These are phyloP conservation scores for Caenorhabditis zanzibari DNA, from an alignment of 2,888 invertebrate genomes.

Conservation along the genomic window DNA sequence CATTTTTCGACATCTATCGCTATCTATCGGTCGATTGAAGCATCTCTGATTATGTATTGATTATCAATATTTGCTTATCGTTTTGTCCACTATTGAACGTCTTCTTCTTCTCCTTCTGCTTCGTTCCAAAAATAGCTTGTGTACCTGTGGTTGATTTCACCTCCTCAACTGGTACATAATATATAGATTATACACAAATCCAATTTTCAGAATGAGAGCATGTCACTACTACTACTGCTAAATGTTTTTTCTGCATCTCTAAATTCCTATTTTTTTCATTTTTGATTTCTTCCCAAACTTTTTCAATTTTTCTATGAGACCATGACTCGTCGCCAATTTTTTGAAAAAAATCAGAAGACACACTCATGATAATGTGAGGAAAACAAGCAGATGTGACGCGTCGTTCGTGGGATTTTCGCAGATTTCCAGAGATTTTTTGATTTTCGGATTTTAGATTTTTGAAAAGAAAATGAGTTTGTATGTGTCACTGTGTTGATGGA, in stretches of 20 bases:
- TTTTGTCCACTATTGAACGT: constrained; percentile 2
- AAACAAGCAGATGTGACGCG: constrained; percentile 26
- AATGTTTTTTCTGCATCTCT: not conserved
- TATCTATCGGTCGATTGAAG: not conserved
- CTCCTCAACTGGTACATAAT: too few relatives aligned
- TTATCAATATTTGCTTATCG: constrained; percentile 43
- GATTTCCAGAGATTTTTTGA: constrained; percentile 13
- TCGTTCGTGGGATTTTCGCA: constrained; percentile 1
- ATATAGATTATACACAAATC: constrained; percentile 9
- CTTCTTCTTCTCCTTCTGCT: constrained; percentile 7
- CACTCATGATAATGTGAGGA: not conserved
- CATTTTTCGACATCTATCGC: constrained; percentile 65
- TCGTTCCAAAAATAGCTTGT: constrained; percentile 37
- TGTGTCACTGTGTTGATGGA: not conserved
- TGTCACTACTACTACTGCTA: not conserved
- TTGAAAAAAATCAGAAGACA: constrained; percentile 1
- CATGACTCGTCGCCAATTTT: not conserved
- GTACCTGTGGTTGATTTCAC: constrained; percentile 31
- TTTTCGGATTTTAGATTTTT: not conserved
- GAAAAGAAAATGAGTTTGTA: not conserved
- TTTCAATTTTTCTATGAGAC: not conserved
- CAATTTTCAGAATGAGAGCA: not conserved
- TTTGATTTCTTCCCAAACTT: constrained; percentile 10
- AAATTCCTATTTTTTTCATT: not conserved
- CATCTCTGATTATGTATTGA: constrained; percentile 26